Conservation (phyloP, 2,888 invertebrate genomes). For the Trichacis sp. region DNA sequence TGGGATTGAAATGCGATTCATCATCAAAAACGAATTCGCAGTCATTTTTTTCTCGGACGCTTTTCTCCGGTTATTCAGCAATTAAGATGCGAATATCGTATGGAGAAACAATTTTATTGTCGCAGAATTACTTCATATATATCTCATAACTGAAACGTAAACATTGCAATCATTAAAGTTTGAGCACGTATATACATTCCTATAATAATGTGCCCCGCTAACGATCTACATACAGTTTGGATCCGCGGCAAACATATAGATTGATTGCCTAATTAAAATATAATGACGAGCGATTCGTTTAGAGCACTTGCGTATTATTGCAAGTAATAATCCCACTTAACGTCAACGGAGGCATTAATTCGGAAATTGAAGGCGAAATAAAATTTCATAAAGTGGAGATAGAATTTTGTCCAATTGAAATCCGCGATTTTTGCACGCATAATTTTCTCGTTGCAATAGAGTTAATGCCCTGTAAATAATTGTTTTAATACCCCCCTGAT, state of each 20-base stretch:
- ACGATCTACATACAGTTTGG: background rate
- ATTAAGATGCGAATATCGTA: background rate
- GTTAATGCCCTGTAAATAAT: background rate
- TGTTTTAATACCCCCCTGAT: background rate
- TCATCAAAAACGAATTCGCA: too few species aligned
- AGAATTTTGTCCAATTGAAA: too few species aligned
- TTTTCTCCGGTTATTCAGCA: background rate
- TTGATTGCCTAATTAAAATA: background rate
- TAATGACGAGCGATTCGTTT: background rate
- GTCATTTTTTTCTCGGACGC: too few species aligned
- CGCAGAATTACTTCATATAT: background rate
- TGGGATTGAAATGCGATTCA: background rate
- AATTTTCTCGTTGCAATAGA: background rate
- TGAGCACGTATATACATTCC: background rate
- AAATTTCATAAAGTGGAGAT: background rate
- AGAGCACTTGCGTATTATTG: background rate
- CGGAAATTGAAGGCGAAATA: background rate
- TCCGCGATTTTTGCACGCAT: background rate
- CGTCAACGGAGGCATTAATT: background rate
- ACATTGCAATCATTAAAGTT: slow-evolving; percentile 1
- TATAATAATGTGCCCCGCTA: background rate
- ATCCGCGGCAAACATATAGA: background rate
- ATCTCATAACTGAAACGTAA: background rate
- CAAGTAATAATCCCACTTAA: background rate
- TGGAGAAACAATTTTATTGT: slow-evolving; percentile 2